Conservation (phyloP, 1,140 invertebrate species). For the Dryas iulia region DNA sequence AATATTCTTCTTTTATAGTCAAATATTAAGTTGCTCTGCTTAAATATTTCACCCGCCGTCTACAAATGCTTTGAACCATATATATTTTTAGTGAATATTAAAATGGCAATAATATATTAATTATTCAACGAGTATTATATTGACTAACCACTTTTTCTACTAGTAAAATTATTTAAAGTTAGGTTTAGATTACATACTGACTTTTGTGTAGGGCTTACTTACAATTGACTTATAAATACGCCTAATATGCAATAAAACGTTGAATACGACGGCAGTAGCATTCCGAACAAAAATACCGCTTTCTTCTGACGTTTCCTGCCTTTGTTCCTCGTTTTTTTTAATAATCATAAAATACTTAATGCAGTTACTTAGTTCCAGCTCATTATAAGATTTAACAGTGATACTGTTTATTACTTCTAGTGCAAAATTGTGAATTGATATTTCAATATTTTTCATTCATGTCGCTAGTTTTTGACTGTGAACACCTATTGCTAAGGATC, state of each 20-base stretch:
- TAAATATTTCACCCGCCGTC: too few species aligned
- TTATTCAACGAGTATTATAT: too few species aligned
- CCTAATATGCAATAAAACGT: slow-evolving; percentile 28
- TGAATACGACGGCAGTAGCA: slow-evolving; percentile 17
- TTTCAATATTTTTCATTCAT: too few species aligned
- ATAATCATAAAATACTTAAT: slow-evolving; percentile 32
- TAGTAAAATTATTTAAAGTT: background rate
- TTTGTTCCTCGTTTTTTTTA: slow-evolving; percentile 34
- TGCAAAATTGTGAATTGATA: too few species aligned
- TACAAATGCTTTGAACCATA: too few species aligned
- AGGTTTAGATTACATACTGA: slow-evolving; percentile 31
- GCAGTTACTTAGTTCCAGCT: background rate
- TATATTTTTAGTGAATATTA: too few species aligned
- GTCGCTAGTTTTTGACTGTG: background rate
- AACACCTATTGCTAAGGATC: background rate
- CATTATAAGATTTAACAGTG: background rate
- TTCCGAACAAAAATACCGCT: slow-evolving; percentile 34
- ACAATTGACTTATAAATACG: slow-evolving; percentile 28
- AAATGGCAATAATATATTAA: too few species aligned
- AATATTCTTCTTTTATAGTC: background rate
- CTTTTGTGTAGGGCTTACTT: slow-evolving; percentile 1
- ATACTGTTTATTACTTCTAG: background rate
- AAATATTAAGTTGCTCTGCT: background rate
- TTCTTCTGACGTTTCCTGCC: slow-evolving; percentile 35
- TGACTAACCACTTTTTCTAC: too few species aligned